Conservation (phyloP, 2,113 vertebrate genomes). For the Chloropsis hardwickii region DNA sequence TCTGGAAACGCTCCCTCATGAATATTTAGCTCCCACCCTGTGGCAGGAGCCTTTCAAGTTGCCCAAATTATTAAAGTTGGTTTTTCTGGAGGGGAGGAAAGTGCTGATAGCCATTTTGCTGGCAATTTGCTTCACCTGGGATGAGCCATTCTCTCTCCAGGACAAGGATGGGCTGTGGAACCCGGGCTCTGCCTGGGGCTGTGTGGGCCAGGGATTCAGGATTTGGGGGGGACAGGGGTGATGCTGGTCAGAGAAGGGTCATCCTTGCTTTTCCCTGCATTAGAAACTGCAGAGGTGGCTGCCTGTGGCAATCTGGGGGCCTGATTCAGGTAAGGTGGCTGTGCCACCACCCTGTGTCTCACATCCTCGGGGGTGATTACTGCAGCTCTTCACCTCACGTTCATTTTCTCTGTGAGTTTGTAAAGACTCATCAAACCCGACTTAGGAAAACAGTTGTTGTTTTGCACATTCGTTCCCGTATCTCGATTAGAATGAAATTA, state of each 20-base stretch:
- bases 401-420: neutral
- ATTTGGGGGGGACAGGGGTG: neutral
- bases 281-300: neutral
- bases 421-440: neutral
- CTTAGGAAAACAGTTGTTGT: neutral
- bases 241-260: neutral
- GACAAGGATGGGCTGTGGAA: neutral
- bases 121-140: neutral
- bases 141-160: neutral
- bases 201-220: neutral
- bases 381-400: accelerated
- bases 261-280: neutral
- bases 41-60: conserved; percentile 46
- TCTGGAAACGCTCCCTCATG: neutral
- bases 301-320: neutral
- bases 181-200: neutral
- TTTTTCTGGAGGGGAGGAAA: conserved; percentile 29
- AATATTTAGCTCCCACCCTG: conserved; percentile 45
- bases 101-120: conserved; percentile 3
- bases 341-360: accelerated
- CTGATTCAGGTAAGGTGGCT: neutral
- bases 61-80: conserved; percentile 35
- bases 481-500: conserved; percentile 1
- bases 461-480: neutral
- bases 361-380: accelerated